A percentile compares a stretch with the other conserved stretches of the same genome.
Evolutionary conservation across 1,140 invertebrate genomes (phyloP).

Genomic region (Lethrus apterus): DNA sequence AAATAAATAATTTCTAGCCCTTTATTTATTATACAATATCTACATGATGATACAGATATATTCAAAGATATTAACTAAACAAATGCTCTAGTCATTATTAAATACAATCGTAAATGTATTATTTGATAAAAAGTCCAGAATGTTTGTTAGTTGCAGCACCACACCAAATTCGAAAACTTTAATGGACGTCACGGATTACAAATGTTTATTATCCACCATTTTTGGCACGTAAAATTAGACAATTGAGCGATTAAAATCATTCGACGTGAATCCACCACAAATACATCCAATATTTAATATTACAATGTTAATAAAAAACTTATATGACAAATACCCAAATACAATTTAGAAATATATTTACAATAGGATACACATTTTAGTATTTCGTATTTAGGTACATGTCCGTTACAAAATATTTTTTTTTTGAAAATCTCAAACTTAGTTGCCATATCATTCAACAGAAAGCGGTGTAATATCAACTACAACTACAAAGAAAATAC

Average conservation of each 20-base stretch:
- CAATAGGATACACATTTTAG: background rate
- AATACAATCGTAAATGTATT: constrained; percentile 6
- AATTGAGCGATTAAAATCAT: constrained; percentile 2
- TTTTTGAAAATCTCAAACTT: too few species aligned
- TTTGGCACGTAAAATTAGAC: constrained; percentile 30
- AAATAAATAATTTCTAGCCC: constrained; percentile 7
- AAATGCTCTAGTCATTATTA: constrained; percentile 10
- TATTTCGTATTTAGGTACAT: too few species aligned
- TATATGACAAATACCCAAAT: constrained; percentile 5
- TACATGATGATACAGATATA: constrained; percentile 15
- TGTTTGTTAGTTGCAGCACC: constrained; percentile 29
- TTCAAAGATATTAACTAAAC: constrained; percentile 14
- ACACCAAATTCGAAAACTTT: constrained; percentile 29
- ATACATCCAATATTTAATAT: background rate
- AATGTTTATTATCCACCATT: constrained; percentile 12
- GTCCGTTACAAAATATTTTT: too few species aligned
- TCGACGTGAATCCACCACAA: background rate
- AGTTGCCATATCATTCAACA: too few species aligned
- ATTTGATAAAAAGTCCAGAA: constrained; percentile 11
- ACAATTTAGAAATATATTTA: background rate
- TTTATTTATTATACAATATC: constrained; percentile 16
- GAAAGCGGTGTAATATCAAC: too few species aligned
- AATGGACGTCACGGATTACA: constrained; percentile 31
- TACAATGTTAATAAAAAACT: constrained; percentile 10
- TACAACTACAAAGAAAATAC: too few species aligned